Conservation (phyloP, 2,113 vertebrate species). For the Cebidichthys violaceus region DNA sequence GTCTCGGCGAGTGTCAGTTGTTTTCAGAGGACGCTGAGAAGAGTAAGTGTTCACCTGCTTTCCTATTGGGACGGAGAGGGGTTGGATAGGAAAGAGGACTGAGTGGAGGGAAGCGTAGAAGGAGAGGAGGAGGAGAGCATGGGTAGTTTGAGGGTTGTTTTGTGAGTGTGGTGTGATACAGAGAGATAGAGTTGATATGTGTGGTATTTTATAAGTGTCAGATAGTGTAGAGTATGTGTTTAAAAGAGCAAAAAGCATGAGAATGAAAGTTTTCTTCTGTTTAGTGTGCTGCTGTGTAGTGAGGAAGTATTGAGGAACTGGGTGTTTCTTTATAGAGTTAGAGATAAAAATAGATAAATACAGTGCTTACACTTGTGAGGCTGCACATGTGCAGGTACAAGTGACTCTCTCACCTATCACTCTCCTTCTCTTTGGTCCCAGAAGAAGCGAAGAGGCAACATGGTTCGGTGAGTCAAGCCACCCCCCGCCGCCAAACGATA, state of each 20-base stretch:
- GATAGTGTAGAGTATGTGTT: not conserved
- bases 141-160: conserved; percentile 15
- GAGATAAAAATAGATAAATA: not conserved
- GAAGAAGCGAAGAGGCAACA: conserved; percentile 68
- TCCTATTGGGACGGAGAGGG: conserved; percentile 19
- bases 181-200: conserved; percentile 2
- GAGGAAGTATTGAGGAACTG: conserved; percentile 37
- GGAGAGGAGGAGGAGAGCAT: conserved; percentile 34
- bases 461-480: conserved; percentile 85
- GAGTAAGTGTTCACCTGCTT: conserved; percentile 73
- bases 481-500: not conserved
- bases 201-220: not conserved
- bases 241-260: conserved; percentile 7
- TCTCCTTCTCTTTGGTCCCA: conserved; percentile 55
- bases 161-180: conserved; percentile 16
- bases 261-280: not conserved
- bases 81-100: not conserved
- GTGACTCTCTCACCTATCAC: conserved; percentile 28
- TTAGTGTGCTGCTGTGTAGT: conserved; percentile 11
- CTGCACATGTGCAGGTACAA: conserved; percentile 47
- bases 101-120: conserved; percentile 8
- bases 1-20: conserved; percentile 61
- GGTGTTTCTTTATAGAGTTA: not conserved
- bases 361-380: conserved; percentile 2
- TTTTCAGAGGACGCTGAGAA: conserved; percentile 63